A percentile compares a stretch with the other conserved stretches of the same genome.
phyloP scores from a whole-genome alignment of 2,797 vertebrate species.

The Podarcis siculus region DNA sequence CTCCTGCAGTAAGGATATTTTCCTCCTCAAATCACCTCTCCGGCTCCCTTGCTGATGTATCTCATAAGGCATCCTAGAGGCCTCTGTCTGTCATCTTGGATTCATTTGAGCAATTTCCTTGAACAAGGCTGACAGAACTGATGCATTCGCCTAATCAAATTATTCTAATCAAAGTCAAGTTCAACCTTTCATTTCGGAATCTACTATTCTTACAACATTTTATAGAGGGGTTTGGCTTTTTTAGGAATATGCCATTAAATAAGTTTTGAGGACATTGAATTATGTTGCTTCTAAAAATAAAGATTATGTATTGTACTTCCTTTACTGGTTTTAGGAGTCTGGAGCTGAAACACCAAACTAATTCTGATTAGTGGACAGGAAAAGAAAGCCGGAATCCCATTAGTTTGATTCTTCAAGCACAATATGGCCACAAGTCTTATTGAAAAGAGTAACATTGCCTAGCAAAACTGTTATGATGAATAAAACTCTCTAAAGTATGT shows the following conservation, averaged over 20 bases:
- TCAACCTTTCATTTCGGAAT: not conserved
- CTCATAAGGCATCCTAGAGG: not conserved
- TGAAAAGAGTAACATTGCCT: not conserved
- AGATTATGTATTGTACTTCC: not conserved
- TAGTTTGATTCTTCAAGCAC: not conserved
- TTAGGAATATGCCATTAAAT: not conserved
- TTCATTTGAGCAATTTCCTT: constrained; percentile 16
- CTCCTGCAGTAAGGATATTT: not conserved
- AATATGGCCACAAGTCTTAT: not conserved
- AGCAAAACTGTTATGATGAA: not conserved
- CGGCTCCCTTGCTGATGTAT: constrained; percentile 38
- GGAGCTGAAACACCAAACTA: not conserved
- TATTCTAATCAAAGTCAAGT: not conserved
- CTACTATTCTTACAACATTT: not conserved
- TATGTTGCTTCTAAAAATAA: not conserved
- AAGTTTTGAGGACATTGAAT: not conserved
- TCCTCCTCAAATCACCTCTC: not conserved
- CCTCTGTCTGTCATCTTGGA: constrained; percentile 21
- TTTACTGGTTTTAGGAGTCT: not conserved
- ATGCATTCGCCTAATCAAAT: not conserved
- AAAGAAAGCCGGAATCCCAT: not conserved
- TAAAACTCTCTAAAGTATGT: not conserved
- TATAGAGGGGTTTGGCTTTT: not conserved
- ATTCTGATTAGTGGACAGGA: not conserved
- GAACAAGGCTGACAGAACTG: constrained; percentile 8